phyloP scores from a whole-genome alignment of 2,888 invertebrate species.

The Diarsia dahlii region DNA sequence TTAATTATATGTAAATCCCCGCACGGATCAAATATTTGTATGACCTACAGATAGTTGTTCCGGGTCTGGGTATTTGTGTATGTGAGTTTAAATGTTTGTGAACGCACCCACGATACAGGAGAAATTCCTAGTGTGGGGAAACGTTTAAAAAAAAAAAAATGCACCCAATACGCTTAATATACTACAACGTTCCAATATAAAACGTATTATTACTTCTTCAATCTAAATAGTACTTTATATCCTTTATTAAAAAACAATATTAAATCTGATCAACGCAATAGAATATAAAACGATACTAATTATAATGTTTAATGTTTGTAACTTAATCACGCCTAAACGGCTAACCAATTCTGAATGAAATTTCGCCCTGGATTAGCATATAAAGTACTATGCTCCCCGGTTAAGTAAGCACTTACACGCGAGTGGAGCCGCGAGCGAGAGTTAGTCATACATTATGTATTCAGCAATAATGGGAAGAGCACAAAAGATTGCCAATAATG shows the following conservation, averaged over 20 bases:
- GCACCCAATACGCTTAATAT: neutral
- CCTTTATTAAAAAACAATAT: neutral
- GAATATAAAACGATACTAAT: conserved; percentile 4
- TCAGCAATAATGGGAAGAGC: conserved; percentile 15
- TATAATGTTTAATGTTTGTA: neutral
- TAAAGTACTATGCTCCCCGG: conserved; percentile 23
- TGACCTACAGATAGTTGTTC: no score
- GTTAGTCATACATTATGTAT: conserved; percentile 41
- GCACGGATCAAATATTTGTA: no score
- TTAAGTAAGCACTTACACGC: conserved; percentile 27
- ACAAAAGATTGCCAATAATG: conserved; percentile 34
- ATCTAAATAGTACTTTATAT: neutral
- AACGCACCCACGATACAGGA: no score
- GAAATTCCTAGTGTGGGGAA: no score
- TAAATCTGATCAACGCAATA: neutral
- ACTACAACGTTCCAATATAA: neutral
- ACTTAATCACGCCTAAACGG: conserved; percentile 17
- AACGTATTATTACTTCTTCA: neutral
- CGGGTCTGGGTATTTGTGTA: neutral
- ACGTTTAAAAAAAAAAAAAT: no score
- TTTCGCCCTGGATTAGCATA: conserved; percentile 42
- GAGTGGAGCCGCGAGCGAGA: conserved; percentile 10
- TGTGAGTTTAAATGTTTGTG: neutral
- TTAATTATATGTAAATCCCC: neutral
- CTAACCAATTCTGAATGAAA: conserved; percentile 27